A percentile compares a stretch with the other conserved stretches of the same genome.
Evolutionary conservation across 2,113 vertebrate genomes (phyloP).

Genomic region (Cebus imitator): DNA sequence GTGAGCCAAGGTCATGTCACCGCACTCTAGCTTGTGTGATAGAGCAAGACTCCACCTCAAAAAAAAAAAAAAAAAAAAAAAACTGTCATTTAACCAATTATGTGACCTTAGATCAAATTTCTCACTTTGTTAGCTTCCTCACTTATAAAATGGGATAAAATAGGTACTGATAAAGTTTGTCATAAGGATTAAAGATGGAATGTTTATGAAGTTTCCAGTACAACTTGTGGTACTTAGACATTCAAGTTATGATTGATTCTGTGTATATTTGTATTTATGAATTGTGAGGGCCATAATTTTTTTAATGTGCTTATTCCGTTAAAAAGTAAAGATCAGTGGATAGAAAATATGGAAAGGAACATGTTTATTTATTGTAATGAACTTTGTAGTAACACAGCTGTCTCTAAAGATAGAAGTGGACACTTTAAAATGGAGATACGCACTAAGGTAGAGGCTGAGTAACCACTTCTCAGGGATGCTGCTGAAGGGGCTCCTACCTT

Average conservation of each 20-base stretch:
- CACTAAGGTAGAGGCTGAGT: background rate
- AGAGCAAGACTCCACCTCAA: too few relatives aligned
- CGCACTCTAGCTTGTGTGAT: too few relatives aligned
- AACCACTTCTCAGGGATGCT: background rate
- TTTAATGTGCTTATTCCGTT: background rate
- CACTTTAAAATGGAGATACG: background rate
- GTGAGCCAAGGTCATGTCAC: too few relatives aligned
- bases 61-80: too few relatives aligned
- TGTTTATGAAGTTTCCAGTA: background rate
- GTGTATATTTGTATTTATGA: background rate
- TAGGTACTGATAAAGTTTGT: background rate
- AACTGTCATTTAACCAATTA: background rate
- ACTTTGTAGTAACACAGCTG: background rate
- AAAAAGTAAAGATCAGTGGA: background rate
- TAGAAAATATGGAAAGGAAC: background rate
- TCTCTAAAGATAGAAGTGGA: background rate
- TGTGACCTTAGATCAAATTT: background rate
- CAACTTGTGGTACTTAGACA: background rate
- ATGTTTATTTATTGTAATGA: background rate
- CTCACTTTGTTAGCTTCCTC: background rate
- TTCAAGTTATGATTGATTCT: background rate
- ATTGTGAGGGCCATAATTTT: background rate
- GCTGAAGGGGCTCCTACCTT: background rate
- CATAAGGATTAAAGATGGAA: background rate
- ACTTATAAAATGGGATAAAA: background rate